Evolutionary conservation across 1,140 invertebrate species (phyloP).

Genomic region (Chrysopa pallens): DNA sequence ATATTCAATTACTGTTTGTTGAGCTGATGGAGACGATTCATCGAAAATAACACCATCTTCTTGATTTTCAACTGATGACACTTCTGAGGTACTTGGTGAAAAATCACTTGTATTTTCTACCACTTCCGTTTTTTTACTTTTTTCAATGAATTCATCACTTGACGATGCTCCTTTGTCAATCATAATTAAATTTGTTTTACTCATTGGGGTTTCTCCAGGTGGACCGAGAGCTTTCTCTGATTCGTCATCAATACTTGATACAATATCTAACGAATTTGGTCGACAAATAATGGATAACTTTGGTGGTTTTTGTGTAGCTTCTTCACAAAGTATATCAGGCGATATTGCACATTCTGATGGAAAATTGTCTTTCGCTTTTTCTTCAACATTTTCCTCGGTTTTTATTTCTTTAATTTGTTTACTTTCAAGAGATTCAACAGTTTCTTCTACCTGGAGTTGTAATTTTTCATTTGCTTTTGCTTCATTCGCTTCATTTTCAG

Average conservation of each 20-base stretch:
- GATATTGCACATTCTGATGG: conserved; percentile 2
- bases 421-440: background rate
- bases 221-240: background rate
- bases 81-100: background rate
- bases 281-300: conserved; percentile 6
- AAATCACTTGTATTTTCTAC: conserved; percentile 16
- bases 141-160: background rate
- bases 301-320: background rate
- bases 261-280: conserved; percentile 19
- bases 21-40: conserved; percentile 6
- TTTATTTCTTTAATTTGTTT: background rate
- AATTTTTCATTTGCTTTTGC: background rate
- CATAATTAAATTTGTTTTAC: conserved; percentile 4
- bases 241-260: conserved; percentile 1
- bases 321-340: background rate
- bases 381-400: conserved; percentile 7
- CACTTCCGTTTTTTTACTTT: conserved; percentile 10
- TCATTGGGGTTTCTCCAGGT: conserved; percentile 3
- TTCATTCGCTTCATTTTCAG: background rate
- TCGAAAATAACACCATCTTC: conserved; percentile 2
- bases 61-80: conserved; percentile 2
- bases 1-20: conserved; percentile 10
- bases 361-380: conserved; percentile 8
- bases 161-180: conserved; percentile 8
- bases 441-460: too few relatives aligned